Evolutionary conservation across 1,140 invertebrate species (phyloP).

Genomic region (Solenopsis fugax): DNA sequence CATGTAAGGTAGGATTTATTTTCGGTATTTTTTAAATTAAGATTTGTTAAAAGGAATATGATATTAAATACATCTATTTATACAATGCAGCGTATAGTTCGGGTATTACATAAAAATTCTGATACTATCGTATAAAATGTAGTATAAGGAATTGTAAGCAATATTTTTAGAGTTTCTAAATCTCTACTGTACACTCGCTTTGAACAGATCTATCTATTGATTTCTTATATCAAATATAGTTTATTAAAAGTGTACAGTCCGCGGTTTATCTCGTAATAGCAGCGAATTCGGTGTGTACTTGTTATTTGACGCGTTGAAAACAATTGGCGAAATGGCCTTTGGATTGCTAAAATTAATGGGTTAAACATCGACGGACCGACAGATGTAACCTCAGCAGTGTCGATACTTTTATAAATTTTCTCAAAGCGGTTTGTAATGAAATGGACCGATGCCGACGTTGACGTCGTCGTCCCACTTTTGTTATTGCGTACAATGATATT

Average conservation of each 20-base stretch:
- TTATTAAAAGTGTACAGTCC: neutral
- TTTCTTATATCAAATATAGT: neutral
- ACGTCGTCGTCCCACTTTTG: slow-evolving; percentile 20
- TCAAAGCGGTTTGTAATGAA: slow-evolving; percentile 29
- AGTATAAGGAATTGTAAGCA: neutral
- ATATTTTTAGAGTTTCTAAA: neutral
- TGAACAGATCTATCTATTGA: neutral
- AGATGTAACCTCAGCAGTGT: slow-evolving; percentile 2
- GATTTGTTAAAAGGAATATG: too few species aligned
- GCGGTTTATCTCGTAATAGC: neutral
- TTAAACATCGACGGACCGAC: slow-evolving; percentile 7
- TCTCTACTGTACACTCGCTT: neutral
- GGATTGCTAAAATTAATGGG: slow-evolving; percentile 11
- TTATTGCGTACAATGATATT: slow-evolving; percentile 33
- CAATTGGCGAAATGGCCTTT: neutral
- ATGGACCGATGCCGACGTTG: slow-evolving; percentile 2
- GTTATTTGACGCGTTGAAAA: slow-evolving; percentile 1
- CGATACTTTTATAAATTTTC: slow-evolving; percentile 53
- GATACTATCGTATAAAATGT: too few species aligned
- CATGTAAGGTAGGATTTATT: neutral
- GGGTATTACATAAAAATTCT: neutral
- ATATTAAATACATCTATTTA: neutral
- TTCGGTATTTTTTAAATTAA: neutral
- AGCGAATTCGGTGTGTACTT: neutral
- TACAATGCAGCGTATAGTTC: neutral